phyloP scores from a whole-genome alignment of 1,140 invertebrate genomes.

The Aethina tumida region DNA sequence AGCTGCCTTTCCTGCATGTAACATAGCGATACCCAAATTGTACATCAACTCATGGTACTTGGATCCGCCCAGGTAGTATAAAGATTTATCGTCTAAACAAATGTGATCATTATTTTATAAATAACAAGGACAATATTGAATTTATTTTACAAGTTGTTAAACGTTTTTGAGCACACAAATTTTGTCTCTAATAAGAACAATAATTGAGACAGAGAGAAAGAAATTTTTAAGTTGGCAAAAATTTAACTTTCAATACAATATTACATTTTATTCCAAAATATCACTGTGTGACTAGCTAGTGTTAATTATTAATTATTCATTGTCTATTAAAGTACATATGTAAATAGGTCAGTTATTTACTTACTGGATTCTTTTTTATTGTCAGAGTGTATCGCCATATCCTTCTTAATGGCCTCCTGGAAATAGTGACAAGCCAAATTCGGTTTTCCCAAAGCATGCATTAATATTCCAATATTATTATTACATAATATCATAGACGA shows the following conservation, averaged over 20 bases:
- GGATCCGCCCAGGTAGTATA: conserved; percentile 46
- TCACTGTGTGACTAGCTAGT: too few species aligned
- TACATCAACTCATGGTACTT: conserved; percentile 77
- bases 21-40: conserved; percentile 79
- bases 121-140: too few species aligned
- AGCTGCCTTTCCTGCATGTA: conserved; percentile 68
- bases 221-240: too few species aligned
- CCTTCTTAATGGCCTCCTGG: conserved; percentile 72
- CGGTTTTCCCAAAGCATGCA: conserved; percentile 79
- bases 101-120: background rate
- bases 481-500: conserved; percentile 63
- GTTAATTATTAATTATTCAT: background rate
- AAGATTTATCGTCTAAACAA: conserved; percentile 33
- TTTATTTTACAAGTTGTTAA: too few species aligned
- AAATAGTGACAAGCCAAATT: conserved; percentile 79
- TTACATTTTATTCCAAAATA: too few species aligned
- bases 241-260: too few species aligned
- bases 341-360: background rate
- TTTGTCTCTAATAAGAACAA: too few species aligned
- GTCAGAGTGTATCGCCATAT: conserved; percentile 41
- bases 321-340: background rate
- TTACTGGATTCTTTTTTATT: conserved; percentile 23
- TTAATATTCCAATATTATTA: conserved; percentile 84
- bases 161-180: too few species aligned
- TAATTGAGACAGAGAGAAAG: too few species aligned